These are phyloP conservation scores for Zaprionus capensis DNA, from an alignment of 1,140 invertebrate species.

Conservation along the genomic window DNA sequence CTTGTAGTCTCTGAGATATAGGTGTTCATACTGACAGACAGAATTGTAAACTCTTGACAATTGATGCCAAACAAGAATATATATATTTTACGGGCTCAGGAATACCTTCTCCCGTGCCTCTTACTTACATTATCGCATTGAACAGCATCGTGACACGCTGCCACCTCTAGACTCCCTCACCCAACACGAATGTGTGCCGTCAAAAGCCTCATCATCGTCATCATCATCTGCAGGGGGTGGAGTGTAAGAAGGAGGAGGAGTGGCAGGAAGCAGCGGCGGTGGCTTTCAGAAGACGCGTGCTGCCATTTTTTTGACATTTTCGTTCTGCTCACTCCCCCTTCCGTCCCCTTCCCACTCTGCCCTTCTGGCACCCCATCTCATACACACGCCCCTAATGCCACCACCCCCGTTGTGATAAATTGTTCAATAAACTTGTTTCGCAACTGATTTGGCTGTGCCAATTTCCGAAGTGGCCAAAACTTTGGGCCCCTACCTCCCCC, in stretches of 20 bases:
- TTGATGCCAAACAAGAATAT: no score
- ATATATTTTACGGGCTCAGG: no score
- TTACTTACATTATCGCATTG: no score
- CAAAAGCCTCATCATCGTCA: slow-evolving; percentile 36
- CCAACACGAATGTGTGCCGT: slow-evolving; percentile 7
- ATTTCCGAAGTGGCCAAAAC: slow-evolving; percentile 51
- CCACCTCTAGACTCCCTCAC: slow-evolving; percentile 27
- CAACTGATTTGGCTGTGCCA: slow-evolving; percentile 73
- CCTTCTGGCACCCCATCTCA: background rate
- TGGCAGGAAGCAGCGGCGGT: background rate
- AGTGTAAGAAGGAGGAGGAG: background rate
- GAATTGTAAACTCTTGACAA: background rate
- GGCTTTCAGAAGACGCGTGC: slow-evolving; percentile 54
- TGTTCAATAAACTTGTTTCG: slow-evolving; percentile 81
- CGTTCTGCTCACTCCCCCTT: background rate
- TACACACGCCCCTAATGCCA: background rate
- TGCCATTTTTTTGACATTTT: slow-evolving; percentile 67
- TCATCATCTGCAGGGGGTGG: slow-evolving; percentile 20
- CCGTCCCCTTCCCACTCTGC: background rate
- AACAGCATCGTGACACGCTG: background rate
- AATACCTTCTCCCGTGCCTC: no score
- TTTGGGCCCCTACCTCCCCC: slow-evolving; percentile 13
- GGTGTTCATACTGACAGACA: background rate
- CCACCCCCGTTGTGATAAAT: slow-evolving; percentile 57
- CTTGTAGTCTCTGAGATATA: background rate